These are phyloP conservation scores for Hydrotaea cyrtoneurina DNA, from an alignment of 2,888 invertebrate species.

Conservation along the genomic window DNA sequence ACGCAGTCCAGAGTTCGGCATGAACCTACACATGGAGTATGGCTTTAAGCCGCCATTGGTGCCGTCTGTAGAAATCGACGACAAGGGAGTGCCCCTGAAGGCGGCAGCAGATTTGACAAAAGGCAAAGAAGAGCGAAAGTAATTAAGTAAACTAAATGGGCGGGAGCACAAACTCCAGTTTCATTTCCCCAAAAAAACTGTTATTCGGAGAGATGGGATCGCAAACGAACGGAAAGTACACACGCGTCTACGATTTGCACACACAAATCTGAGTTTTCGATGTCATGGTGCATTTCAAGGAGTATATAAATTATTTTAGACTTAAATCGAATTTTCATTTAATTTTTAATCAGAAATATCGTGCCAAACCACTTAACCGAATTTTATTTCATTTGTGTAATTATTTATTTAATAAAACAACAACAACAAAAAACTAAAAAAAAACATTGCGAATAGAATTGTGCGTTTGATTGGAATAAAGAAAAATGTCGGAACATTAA, in stretches of 20 bases:
- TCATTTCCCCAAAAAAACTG: too few relatives aligned
- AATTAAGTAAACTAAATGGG: neutral
- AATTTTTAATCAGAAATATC: conserved; percentile 48
- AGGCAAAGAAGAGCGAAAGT: conserved; percentile 42
- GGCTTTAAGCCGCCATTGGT: conserved; percentile 91
- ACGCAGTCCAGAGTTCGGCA: conserved; percentile 83
- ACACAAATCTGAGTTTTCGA: neutral
- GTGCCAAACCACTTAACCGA: conserved; percentile 61
- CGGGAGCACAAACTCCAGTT: too few relatives aligned
- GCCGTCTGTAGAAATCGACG: conserved; percentile 90
- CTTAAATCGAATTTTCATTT: conserved; percentile 6
- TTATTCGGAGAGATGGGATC: neutral
- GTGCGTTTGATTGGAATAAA: too few relatives aligned
- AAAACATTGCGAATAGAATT: neutral
- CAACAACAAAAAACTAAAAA: neutral
- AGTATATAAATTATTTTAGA: conserved; percentile 15
- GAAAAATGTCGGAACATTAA: too few relatives aligned
- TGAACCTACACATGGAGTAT: conserved; percentile 88
- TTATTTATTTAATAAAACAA: conserved; percentile 36
- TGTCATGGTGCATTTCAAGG: conserved; percentile 10
- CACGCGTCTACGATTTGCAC: neutral
- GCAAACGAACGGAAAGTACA: too few relatives aligned
- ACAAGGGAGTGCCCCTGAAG: conserved; percentile 85
- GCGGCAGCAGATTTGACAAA: conserved; percentile 48
- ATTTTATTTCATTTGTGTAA: conserved; percentile 34